A percentile compares a stretch with the other conserved stretches of the same genome.
phyloP scores from a whole-genome alignment of 2,888 invertebrate species.

The Drosophila prolongata region DNA sequence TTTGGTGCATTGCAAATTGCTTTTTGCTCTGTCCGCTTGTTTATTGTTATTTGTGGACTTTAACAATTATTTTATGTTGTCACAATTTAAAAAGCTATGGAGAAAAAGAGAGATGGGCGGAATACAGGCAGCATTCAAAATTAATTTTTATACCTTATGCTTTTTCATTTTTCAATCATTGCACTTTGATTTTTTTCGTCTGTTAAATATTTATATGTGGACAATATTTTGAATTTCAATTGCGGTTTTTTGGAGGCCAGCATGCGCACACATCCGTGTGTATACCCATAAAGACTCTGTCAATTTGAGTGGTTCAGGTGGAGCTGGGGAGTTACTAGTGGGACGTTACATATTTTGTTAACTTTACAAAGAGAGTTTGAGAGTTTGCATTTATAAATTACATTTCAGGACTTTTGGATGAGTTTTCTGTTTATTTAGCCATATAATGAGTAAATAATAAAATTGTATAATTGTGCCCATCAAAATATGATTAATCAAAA shows the following conservation, averaged over 20 bases:
- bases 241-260: constrained; percentile 61
- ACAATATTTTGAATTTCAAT: constrained; percentile 75
- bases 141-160: constrained; percentile 29
- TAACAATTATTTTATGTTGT: constrained; percentile 74
- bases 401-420: not conserved
- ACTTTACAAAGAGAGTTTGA: constrained; percentile 5
- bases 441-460: not conserved
- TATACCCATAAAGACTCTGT: constrained; percentile 46
- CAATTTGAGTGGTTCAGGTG: constrained; percentile 34
- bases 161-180: constrained; percentile 64
- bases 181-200: constrained; percentile 55
- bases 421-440: not conserved
- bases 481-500: too few species aligned
- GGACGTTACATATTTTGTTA: not conserved
- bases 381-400: too few species aligned
- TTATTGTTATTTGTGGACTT: constrained; percentile 62
- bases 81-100: constrained; percentile 45
- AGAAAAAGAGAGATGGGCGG: not conserved
- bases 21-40: constrained; percentile 40
- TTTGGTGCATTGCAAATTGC: constrained; percentile 75
- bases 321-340: not conserved
- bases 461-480: too few species aligned
- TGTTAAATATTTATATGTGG: constrained; percentile 50
- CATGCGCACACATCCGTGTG: constrained; percentile 11
- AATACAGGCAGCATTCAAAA: constrained; percentile 20